Evolutionary conservation across 2,888 invertebrate genomes (phyloP).

Genomic region (Agrilus cyanescens): DNA sequence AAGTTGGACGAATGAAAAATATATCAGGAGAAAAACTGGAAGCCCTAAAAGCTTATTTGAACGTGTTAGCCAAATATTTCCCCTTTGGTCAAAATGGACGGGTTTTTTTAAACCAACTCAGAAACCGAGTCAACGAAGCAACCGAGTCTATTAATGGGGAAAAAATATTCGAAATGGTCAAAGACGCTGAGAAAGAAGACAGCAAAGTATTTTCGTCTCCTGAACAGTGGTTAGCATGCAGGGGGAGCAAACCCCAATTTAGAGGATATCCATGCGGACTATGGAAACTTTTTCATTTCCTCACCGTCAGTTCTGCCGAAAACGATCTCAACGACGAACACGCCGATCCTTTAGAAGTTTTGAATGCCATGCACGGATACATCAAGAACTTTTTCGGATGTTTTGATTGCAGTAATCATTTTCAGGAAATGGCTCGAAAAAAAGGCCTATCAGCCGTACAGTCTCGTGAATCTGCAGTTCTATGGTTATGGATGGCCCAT

Average conservation of each 20-base stretch:
- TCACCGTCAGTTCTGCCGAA: slow-evolving; percentile 66
- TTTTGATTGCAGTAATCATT: slow-evolving; percentile 79
- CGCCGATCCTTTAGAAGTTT: slow-evolving; percentile 52
- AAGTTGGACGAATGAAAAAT: slow-evolving; percentile 58
- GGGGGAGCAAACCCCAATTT: slow-evolving; percentile 59
- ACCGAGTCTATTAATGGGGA: slow-evolving; percentile 45
- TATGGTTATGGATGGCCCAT: slow-evolving; percentile 93
- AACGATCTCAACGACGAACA: slow-evolving; percentile 25
- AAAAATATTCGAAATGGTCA: slow-evolving; percentile 46
- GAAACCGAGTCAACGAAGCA: slow-evolving; percentile 39
- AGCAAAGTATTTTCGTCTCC: slow-evolving; percentile 45
- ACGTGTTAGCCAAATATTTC: slow-evolving; percentile 62
- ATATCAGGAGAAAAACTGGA: slow-evolving; percentile 60
- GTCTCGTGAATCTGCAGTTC: slow-evolving; percentile 60
- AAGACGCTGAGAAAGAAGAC: slow-evolving; percentile 37
- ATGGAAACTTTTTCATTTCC: slow-evolving; percentile 88
- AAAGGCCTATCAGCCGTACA: slow-evolving; percentile 58
- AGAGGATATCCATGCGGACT: slow-evolving; percentile 90
- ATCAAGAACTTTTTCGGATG: slow-evolving; percentile 91
- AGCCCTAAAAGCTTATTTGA: slow-evolving; percentile 64
- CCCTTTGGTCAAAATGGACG: slow-evolving; percentile 62
- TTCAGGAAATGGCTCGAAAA: slow-evolving; percentile 68
- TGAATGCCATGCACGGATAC: slow-evolving; percentile 78
- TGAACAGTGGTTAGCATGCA: slow-evolving; percentile 66
- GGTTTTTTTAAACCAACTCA: slow-evolving; percentile 50